Evolutionary conservation across 2,113 vertebrate species (phyloP), one percentile per base, ranked within the genome.

Genomic region (Cairina moschata): DNA sequence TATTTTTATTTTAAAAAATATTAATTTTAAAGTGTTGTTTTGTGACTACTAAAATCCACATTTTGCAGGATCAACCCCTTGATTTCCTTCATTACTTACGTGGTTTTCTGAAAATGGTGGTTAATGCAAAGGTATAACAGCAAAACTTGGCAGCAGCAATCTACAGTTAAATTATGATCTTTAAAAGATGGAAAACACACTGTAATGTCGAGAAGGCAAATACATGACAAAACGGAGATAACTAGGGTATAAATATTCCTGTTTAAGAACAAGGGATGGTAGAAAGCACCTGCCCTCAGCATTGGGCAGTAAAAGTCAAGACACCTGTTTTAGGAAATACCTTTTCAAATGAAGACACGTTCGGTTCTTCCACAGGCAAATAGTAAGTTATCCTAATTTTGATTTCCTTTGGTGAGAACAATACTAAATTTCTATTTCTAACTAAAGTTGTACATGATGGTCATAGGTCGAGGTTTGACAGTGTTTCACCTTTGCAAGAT

Each of bases 381-480:
- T 2, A 22, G 16, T 21, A 29, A 46, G 4, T 44, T 32, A 0
- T 25, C 28, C 36, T 48, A 22, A 1, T 4, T 65, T 15, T 22
- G 9, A 17, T 65, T 76, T 80, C 44, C 50, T 58, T 9, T 1
- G 0, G 4, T 48, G 63, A 25, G 48, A 68, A 29, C 44, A 46
- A 52, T 0, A 1, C 14, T 16, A 14, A 3, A 3, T 42, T 52
- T 32, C 46, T 48, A 48, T 48, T 48, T 48, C 20, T 48, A 48
- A 48, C 46, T 48, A 0, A 1, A 7, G 9, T 63, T 73, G 29
- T 52, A 4, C 0, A 0, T 46, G 13, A 15, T 0, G 11, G 8
- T 13, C 32, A 3, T 2, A 44, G 14, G 25, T 3, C 54, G 17
- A 56, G 63, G 38, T 21, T 36, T 66, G 68, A 13, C 31, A 13